phyloP scores from a whole-genome alignment of 2,113 vertebrate species.

The Thermophis baileyi region DNA sequence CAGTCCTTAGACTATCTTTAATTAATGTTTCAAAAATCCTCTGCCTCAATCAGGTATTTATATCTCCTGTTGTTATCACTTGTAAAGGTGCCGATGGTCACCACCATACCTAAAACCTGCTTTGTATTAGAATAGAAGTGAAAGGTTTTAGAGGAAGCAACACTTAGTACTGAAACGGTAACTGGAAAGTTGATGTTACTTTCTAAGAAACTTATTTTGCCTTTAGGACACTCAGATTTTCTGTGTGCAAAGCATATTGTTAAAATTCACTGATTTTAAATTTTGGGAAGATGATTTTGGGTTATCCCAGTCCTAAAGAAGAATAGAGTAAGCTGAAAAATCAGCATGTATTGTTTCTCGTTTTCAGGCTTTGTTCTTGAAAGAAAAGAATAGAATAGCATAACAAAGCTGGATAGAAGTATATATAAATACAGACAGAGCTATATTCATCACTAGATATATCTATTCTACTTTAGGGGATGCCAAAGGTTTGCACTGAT shows the following conservation, averaged over 20 bases:
- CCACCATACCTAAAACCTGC: not conserved
- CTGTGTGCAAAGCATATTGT: not conserved
- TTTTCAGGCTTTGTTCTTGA: not conserved
- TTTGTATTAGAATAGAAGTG: constrained; percentile 12
- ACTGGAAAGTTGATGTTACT: constrained; percentile 10
- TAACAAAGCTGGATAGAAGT: not conserved
- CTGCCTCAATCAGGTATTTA: not conserved
- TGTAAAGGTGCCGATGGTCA: not conserved
- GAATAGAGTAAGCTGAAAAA: not conserved
- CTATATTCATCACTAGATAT: not conserved
- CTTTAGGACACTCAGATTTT: constrained; percentile 17
- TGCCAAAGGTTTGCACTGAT: not conserved
- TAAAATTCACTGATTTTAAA: not conserved
- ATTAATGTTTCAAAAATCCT: not conserved
- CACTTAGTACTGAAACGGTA: accelerated
- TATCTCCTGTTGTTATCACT: not conserved
- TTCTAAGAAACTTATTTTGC: constrained; percentile 6
- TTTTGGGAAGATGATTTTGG: not conserved
- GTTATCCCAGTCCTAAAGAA: not conserved
- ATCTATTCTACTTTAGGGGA: not conserved
- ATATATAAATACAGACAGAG: not conserved
- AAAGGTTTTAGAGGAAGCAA: not conserved
- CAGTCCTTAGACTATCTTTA: not conserved
- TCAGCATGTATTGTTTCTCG: not conserved
- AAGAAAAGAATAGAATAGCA: not conserved